A percentile compares a stretch with the other conserved stretches of the same genome.
These are phyloP conservation scores for Aphelenchoides besseyi DNA, from an alignment of 1,140 invertebrate species.

Conservation along the genomic window DNA sequence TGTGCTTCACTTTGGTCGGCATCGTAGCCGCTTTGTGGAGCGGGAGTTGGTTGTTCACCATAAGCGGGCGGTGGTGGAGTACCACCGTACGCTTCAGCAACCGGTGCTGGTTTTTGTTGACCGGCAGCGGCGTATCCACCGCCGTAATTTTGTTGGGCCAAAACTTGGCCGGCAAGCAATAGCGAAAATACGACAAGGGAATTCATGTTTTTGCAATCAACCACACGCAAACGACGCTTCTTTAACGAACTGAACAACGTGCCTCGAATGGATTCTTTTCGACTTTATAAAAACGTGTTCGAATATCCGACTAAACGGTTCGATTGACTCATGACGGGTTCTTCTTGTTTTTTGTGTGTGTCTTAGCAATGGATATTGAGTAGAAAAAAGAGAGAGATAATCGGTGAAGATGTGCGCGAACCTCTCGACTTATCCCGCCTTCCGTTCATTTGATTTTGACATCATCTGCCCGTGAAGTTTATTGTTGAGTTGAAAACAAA, in stretches of 20 bases:
- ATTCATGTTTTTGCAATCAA: slow-evolving; percentile 7
- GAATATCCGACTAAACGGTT: background rate
- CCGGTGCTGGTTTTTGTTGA: background rate
- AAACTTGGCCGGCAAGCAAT: background rate
- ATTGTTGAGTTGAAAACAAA: background rate
- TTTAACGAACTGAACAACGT: background rate
- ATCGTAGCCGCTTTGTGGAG: slow-evolving; percentile 12
- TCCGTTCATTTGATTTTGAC: background rate
- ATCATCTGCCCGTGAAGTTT: background rate
- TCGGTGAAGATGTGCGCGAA: background rate
- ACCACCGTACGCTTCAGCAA: background rate
- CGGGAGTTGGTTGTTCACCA: slow-evolving; percentile 5
- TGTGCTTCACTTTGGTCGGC: background rate
- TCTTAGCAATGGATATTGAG: background rate
- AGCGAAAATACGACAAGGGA: background rate
- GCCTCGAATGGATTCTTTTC: background rate
- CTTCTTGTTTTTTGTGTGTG: background rate
- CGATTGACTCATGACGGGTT: background rate
- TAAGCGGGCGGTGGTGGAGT: background rate
- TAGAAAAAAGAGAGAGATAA: too few relatives aligned
- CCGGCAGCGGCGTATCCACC: background rate
- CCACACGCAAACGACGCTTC: background rate
- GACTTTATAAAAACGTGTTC: background rate
- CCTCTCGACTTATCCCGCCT: background rate
- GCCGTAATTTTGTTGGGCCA: slow-evolving; percentile 10